phyloP scores from a whole-genome alignment of 2,888 invertebrate genomes.

The Acrocera orbiculus region DNA sequence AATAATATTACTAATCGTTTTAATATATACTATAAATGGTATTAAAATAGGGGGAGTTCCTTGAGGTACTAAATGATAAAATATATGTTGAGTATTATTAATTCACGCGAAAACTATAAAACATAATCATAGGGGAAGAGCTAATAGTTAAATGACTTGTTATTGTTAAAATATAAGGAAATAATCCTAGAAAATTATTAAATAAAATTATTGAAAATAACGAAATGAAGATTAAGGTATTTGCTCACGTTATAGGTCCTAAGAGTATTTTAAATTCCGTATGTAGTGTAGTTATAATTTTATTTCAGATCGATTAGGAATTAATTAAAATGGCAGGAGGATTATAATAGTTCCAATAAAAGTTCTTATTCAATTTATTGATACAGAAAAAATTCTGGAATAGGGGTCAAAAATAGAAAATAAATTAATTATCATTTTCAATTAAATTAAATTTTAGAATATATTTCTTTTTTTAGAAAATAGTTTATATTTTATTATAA shows the following conservation, averaged over 20 bases:
- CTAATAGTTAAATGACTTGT: conserved; percentile 44
- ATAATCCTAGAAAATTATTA: conserved; percentile 51
- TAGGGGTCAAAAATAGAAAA: conserved; percentile 50
- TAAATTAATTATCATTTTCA: conserved; percentile 51
- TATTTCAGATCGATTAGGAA: conserved; percentile 35
- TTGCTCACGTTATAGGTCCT: conserved; percentile 32
- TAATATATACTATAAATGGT: conserved; percentile 57
- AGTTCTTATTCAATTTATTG: conserved; percentile 43
- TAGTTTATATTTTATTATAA: too few relatives aligned
- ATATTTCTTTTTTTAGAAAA: conserved; percentile 22
- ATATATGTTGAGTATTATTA: conserved; percentile 43
- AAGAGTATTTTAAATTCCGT: conserved; percentile 42
- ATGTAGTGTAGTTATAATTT: conserved; percentile 32
- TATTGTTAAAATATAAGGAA: conserved; percentile 52
- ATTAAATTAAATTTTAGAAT: conserved; percentile 21
- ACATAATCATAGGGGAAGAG: conserved; percentile 43
- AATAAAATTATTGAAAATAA: conserved; percentile 42
- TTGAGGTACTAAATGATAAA: conserved; percentile 49
- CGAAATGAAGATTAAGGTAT: conserved; percentile 38
- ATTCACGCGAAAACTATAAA: conserved; percentile 48
- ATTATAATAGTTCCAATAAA: conserved; percentile 35
- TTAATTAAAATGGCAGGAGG: conserved; percentile 36
- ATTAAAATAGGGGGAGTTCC: conserved; percentile 45
- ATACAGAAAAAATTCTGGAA: conserved; percentile 34
- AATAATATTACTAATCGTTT: conserved; percentile 54